Evolutionary conservation across 2,888 invertebrate species (phyloP).

Genomic region (Aporophyla lueneburgensis): DNA sequence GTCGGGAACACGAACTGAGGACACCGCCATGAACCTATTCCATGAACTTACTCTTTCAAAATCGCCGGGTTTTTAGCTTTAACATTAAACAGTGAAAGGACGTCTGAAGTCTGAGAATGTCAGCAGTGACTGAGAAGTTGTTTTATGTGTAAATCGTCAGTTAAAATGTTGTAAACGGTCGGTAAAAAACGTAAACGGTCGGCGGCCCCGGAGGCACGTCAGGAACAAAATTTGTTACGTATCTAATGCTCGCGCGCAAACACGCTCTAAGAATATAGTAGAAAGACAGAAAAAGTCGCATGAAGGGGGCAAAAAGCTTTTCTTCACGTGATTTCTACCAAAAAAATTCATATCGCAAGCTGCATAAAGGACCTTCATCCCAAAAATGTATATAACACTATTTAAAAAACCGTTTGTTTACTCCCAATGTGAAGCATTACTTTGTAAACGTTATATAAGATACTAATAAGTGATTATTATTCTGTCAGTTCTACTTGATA

Average conservation of each 20-base stretch:
- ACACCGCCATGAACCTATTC: background rate
- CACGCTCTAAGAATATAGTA: background rate
- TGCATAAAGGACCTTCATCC: background rate
- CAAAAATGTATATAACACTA: background rate
- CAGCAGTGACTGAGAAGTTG: background rate
- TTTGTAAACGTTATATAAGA: slow-evolving; percentile 15
- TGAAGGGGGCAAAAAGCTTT: background rate
- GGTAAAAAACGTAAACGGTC: background rate
- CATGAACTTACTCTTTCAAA: background rate
- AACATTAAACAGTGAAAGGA: background rate
- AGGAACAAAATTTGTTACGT: background rate
- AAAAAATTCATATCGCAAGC: background rate
- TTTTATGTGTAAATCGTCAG: background rate
- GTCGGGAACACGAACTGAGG: slow-evolving; percentile 8
- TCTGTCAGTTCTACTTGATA: slow-evolving; percentile 41
- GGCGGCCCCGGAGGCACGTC: background rate
- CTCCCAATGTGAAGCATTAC: slow-evolving; percentile 8
- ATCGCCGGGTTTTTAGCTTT: background rate
- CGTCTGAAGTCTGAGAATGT: background rate
- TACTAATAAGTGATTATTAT: slow-evolving; percentile 22
- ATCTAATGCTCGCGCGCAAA: background rate
- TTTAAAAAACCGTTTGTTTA: background rate
- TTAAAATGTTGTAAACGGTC: background rate
- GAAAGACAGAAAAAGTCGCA: background rate
- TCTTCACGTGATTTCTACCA: background rate